Base-by-base conservation (phyloP, 2,113 vertebrate species). In the Ageneiosus marmoratus region DNA sequence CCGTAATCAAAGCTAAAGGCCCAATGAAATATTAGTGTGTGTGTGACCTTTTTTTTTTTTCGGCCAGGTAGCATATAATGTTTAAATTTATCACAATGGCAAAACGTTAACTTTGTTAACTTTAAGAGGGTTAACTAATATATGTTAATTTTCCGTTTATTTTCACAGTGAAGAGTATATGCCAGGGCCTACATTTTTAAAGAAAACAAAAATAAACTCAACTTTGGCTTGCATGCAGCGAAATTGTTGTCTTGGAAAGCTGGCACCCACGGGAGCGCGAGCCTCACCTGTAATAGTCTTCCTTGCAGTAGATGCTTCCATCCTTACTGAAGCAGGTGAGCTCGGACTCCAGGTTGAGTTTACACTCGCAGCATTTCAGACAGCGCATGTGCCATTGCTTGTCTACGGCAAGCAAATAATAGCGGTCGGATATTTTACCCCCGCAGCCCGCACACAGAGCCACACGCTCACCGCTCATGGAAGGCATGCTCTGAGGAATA, bases 321-420 rank as follows among this genome's bases (percentile, higher is more conserved):
- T 99, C 98, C 88, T 99, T 99, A 93, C 97, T 98, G 94, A 99
- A 99, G 91, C 98, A 99, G 92, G 98, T 99, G 93, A 99, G 96
- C 89, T 99, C 98, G 0, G 97, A 99, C 91, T 99, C 98, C 95
- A 99, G 94, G 93, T 98, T 97, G 82, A 99, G 97, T 90, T 98
- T 98, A 81, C 98, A 99, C 83, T 99, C 98, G 65, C 97, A 99
- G 92, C 98, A 99, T 91, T 98, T 98, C 63, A 99, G 94, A 91
- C 98, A 99, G 86, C 97, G 96, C 97, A 99, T 99, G 94, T 99
- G 98, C 98, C 98, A 99, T 94, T 99, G 97, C 16, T 99, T 99
- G 91, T 99, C 98, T 93, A 99, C 98, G 6, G 98, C 98, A 91
- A 99, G 96, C 90, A 99, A 95, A 93, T 98, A 99, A 92, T 99